Percentiles rank a stretch among this genome's conserved stretches.
Evolutionary conservation across 2,113 vertebrate genomes (phyloP).

Genomic region (Notiomystis cincta): DNA sequence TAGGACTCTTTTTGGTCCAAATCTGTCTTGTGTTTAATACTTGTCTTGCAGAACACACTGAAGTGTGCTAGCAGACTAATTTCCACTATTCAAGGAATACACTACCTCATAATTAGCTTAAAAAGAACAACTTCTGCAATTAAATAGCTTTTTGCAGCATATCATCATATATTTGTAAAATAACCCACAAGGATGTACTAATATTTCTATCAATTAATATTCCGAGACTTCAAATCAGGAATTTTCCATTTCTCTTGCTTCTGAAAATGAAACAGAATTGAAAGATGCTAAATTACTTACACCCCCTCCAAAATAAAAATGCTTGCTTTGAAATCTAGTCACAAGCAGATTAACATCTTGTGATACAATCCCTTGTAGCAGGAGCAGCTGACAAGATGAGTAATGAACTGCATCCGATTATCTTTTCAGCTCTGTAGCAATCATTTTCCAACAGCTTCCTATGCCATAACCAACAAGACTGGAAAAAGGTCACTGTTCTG

Average conservation of each 20-base stretch:
- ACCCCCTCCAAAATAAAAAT: conserved; percentile 33
- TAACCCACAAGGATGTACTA: conserved; percentile 18
- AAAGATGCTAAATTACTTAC: conserved; percentile 34
- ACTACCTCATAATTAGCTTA: background rate
- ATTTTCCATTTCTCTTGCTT: conserved; percentile 27
- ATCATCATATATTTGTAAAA: background rate
- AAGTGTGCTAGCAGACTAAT: background rate
- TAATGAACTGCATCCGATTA: conserved; percentile 70
- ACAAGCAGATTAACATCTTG: conserved; percentile 65
- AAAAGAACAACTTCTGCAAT: conserved; percentile 6
- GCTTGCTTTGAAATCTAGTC: conserved; percentile 62
- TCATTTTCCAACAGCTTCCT: conserved; percentile 57
- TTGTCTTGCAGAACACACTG: background rate
- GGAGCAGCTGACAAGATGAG: conserved; percentile 65
- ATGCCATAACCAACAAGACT: conserved; percentile 6
- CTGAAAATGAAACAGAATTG: conserved; percentile 28
- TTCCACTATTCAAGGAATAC: background rate
- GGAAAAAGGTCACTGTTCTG: conserved; percentile 24
- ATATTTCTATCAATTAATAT: conserved; percentile 43
- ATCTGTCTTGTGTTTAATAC: background rate
- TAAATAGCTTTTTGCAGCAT: background rate
- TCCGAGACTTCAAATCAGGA: conserved; percentile 10
- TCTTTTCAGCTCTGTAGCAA: conserved; percentile 63
- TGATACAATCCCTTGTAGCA: conserved; percentile 64
- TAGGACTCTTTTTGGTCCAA: background rate